Evolutionary conservation across 2,888 invertebrate species (phyloP).

Genomic region (Diplazon laetatorius): DNA sequence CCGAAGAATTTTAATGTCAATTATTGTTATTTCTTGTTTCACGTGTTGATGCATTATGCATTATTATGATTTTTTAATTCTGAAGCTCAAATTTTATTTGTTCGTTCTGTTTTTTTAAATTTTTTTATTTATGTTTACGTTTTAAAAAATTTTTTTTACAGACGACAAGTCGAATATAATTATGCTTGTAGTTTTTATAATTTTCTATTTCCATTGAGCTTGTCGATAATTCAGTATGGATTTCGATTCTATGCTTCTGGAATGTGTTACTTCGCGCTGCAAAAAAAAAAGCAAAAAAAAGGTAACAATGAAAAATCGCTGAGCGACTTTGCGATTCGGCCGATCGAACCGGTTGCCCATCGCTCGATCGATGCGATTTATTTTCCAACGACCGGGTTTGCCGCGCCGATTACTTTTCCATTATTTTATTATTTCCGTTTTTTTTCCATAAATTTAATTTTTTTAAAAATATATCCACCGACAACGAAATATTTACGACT

Average conservation of each 20-base stretch:
- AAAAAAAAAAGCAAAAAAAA: slow-evolving; percentile 3
- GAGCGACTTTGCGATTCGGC: not conserved
- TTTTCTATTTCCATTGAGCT: not conserved
- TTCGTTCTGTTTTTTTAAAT: not conserved
- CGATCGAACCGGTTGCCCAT: not conserved
- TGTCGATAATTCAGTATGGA: slow-evolving; percentile 17
- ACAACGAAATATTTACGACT: slow-evolving; percentile 33
- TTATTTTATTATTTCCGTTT: not conserved
- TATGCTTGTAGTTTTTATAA: no score
- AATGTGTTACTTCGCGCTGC: slow-evolving; percentile 7
- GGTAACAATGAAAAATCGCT: no score
- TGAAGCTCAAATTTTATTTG: not conserved
- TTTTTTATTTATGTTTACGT: not conserved
- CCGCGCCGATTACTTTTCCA: slow-evolving; percentile 1
- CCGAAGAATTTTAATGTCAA: not conserved
- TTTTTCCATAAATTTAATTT: not conserved
- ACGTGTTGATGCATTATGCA: not conserved
- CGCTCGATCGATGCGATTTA: slow-evolving; percentile 3
- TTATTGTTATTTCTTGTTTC: not conserved
- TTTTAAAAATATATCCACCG: slow-evolving; percentile 22
- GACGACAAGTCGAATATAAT: no score
- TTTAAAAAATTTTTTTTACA: no score
- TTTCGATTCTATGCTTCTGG: slow-evolving; percentile 11
- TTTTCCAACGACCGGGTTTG: not conserved
- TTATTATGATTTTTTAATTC: not conserved